A percentile compares a stretch with the other conserved stretches of the same genome.
phyloP scores from a whole-genome alignment of 2,797 vertebrate genomes.

The Syngnathus acus region DNA sequence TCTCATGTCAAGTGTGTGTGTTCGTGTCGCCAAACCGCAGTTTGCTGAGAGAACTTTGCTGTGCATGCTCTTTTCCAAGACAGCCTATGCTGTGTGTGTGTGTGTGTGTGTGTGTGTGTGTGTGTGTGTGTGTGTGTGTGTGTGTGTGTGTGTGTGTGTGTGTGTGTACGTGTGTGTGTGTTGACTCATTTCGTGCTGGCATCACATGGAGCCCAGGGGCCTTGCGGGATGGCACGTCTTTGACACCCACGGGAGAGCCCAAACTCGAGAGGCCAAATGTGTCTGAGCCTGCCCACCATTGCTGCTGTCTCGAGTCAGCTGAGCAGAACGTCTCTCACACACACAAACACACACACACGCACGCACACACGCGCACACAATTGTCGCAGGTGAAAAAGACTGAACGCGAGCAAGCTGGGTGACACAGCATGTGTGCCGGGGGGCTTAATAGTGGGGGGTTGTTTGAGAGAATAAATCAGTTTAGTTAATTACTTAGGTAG shows the following conservation, averaged over 20 bases:
- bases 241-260: conserved; percentile 60
- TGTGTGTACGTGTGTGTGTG: too few relatives aligned
- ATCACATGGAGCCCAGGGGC: conserved; percentile 47
- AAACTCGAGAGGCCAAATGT: conserved; percentile 55
- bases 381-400: conserved; percentile 15
- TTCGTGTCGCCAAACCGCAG: background rate
- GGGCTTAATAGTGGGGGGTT: background rate
- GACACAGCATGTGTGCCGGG: conserved; percentile 12
- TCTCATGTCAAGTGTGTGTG: background rate
- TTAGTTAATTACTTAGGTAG: background rate
- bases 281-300: conserved; percentile 59
- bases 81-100: background rate
- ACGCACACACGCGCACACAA: conserved; percentile 23
- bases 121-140: conserved; percentile 15
- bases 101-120: conserved; percentile 24
- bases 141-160: conserved; percentile 13
- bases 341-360: conserved; percentile 15
- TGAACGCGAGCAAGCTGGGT: conserved; percentile 34
- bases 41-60: background rate
- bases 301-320: conserved; percentile 56
- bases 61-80: background rate
- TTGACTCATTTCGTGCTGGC: conserved; percentile 30
- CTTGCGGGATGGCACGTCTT: conserved; percentile 64
- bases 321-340: conserved; percentile 48
- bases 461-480: background rate